Evolutionary conservation across 2,888 invertebrate species (phyloP).

Genomic region (Myathropa florea): DNA sequence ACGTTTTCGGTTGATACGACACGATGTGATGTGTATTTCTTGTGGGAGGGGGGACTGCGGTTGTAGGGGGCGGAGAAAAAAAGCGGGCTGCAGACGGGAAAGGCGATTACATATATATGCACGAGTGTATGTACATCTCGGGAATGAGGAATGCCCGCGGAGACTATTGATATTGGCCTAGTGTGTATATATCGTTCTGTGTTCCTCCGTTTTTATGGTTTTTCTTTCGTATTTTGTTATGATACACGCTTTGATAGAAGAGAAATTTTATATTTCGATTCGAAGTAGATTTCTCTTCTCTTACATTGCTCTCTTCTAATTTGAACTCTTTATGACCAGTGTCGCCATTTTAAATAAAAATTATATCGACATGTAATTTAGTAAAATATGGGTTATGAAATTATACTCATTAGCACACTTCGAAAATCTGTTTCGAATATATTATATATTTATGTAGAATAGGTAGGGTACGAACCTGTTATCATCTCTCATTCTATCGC

Average conservation of each 20-base stretch:
- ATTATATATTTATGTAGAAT: too few relatives aligned
- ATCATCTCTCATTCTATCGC: too few relatives aligned
- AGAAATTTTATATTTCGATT: not conserved
- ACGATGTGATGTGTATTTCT: not conserved
- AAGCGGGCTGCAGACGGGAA: constrained; percentile 41
- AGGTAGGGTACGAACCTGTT: too few relatives aligned
- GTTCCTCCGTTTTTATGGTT: not conserved
- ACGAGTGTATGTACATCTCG: not conserved
- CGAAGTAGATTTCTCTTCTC: not conserved
- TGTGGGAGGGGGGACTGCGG: not conserved
- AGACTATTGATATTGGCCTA: constrained; percentile 4
- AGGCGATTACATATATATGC: constrained; percentile 7
- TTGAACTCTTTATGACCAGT: too few relatives aligned
- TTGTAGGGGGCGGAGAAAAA: constrained; percentile 16
- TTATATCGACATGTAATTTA: too few relatives aligned
- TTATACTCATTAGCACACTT: too few relatives aligned
- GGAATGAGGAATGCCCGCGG: constrained; percentile 12
- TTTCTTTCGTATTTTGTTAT: constrained; percentile 9
- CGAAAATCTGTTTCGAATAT: too few relatives aligned
- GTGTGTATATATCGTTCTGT: not conserved
- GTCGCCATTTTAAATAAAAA: not conserved
- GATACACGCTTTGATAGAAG: not conserved
- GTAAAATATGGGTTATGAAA: too few relatives aligned
- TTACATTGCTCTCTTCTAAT: not conserved
- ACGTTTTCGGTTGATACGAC: constrained; percentile 60